Evolutionary conservation across 2,888 invertebrate genomes (phyloP), one percentile per base, ranked within the genome.

Genomic region (Catocala nupta): DNA sequence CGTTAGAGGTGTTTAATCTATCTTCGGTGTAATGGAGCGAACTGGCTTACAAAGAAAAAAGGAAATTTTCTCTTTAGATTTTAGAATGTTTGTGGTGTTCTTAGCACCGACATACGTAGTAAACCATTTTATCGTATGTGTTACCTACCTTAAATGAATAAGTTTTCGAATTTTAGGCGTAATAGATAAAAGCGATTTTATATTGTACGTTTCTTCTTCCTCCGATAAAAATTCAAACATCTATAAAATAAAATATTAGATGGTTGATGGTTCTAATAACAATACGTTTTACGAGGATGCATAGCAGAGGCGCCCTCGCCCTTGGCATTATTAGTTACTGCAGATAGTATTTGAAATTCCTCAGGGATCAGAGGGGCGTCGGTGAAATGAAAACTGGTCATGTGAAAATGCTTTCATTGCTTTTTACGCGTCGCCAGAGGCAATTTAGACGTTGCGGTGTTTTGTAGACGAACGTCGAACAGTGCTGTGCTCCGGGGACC

Each of bases 331-430:
- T 90, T 89, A 89, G 90, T 86, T 88, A 86, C 83, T 89, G 89
- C 87, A 91, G 90, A 91, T 91, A 91, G 87, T 87, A 86, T 91
- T 92, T 81, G 87, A 86, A 87, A 92, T 93, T 92, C 92, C 93
- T 89, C 68, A 81, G 93, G 92, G 93, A 89, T 85, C 82, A 81
- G 83, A 86, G 86, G 90, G 90, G 88, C 81, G 86, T 81, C 81
- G 81, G 86, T 83, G 89, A 89, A 91, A 92, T 91, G 91, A 90
- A 90, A 91, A 91, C 90, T 91, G 85, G 85, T 89, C 91, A 91
- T 91, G 92, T 92, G 92, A 91, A 92, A 93, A 91, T 88, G 91
- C 90, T 92, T 92, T 91, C 90, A 90, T 91, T 91, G 93, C 91
- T 89, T 92, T 92, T 93, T 90, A 89, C 91, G 90, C 91, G 87